Base-by-base conservation (phyloP, 2,113 vertebrate species). In the Anguilla japonica region DNA sequence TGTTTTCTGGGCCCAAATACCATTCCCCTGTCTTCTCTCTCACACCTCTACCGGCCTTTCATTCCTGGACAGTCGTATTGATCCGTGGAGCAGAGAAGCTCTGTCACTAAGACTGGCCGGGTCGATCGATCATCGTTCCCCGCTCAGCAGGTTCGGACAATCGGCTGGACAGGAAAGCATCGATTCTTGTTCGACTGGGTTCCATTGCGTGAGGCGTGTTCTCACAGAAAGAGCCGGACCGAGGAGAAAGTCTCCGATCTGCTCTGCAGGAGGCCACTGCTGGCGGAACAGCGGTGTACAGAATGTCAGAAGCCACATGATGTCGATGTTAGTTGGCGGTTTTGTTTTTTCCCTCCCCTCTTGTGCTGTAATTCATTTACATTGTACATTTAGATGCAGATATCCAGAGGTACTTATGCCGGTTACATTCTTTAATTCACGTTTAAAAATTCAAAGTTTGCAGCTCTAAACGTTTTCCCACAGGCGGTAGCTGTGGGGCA, bases 401-500 rank as follows among this genome's bases (percentile, higher is more conserved):
- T 53, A 53, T 53, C 50, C 50, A 13, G 50, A 53, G 50, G 50
- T 7, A 53, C 50, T 9, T 53, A 53, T 11, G 13, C 50, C 5
- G 50, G 50, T 0, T 53, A 13, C 50, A 53, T 53, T 53, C 46
- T 34, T 22, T 75, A 34, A 22, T 7, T 84, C 83, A 84, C 67
- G 60, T 81, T 26, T 63, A 67, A 86, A 60, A 79, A 67, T 82
- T 50, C 71, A 71, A 18, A 80, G 79, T 5, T 2, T 56, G 56
- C 67, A 16, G 14, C 57, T 84, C 22, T 15, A 41, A 11, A 6
- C 18, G 7, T 41, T 41, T 90, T 87, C 87, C 84, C 86, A 85
- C 88, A 78, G 86, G 87, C 53, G 16, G 29, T 79, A 81, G 85
- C 79, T 41, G 79, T 85, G 41, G 53, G 41, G 80, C 86, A 80